Base-by-base conservation (phyloP, 1,140 invertebrate genomes). In the Bombus affinis region DNA sequence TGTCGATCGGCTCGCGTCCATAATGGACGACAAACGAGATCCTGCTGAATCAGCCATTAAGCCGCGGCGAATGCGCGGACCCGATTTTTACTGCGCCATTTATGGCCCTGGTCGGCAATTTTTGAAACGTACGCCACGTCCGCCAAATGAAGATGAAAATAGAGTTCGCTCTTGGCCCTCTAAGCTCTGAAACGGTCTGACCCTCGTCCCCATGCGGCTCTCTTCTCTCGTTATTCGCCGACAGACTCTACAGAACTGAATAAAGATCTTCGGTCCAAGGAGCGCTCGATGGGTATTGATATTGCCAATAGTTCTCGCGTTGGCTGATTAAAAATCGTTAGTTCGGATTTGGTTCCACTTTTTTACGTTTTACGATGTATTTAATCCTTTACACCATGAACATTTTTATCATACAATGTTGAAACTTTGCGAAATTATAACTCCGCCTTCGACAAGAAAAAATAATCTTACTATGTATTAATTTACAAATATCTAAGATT, bases 1-100 rank as follows among this genome's bases (percentile, higher is more conserved):
- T 91, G 90, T 91, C 92, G 90, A 93, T 93, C 92, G 81, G 89
- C 89, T 89, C 89, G 89, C 91, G 86, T 88, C 90, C 91, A 92
- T 94, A 93, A 94, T 92, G 90, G 89, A 77, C 59, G 84, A 66
- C 72, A 72, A 86, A 80, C 88, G 74, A 84, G 82, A 90, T 86
- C 68, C 80, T 88, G 91, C 91, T 92, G 88, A 92, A 88, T 89
- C 88, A 86, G 82, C 79, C 76, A 88, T 87, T 87, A 89, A 84
- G 79, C 62, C 75, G 53, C 62, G 37, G 78, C 62, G 59, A 71
- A 76, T 66, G 59, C 85, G 62, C 72, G 72, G 78, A 37, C 75
- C 42, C 62, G 86, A 86, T 85, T 85, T 85, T 85, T 81, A 79
- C 83, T 62, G 76, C 66, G 39, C 53, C 81, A 37, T 83, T 77